Base-by-base conservation (phyloP, 1,140 invertebrate genomes). In the Apis mellifera region DNA sequence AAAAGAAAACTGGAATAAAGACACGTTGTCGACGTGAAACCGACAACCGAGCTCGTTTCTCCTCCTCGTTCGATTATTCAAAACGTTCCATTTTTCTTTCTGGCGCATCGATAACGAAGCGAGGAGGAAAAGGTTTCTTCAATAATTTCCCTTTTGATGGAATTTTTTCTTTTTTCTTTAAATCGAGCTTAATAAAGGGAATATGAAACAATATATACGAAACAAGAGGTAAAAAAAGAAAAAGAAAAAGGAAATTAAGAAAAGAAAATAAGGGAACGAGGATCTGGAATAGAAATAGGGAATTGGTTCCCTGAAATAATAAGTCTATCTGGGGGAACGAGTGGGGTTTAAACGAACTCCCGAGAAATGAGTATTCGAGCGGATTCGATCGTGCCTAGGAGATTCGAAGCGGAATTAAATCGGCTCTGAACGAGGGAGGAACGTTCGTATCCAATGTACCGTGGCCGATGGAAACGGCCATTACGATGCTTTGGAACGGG, bases 1-100 rank as follows among this genome's bases (percentile, higher is more conserved):
- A 7, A 5, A 7, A 42, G 3, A 42, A 42, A 42, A 7, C 75
- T 71, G 32, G 64, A 86, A 75, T 52, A n/a, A 78, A 86, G 64
- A 62, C 69, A 69, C 73, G 62, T 70, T 65, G 84, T 52, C 19
- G 54, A 64, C 70, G 68, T 82, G 78, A 85, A 85, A 85, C 74
- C 26, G n/a, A n/a, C 19, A 85, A 77, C 55, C 68, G 72, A 82
- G 9, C 78, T 32, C n/a, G 15, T 21, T n/a, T 48, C 32, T 48
- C 21, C 17, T n/a, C 15, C 9, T 2, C 23, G 48, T 15, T 64
- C 60, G 60, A 65, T 76, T 19, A 76, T 76, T 76, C 50, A 15
- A 12, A 42, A 26, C 1, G 9, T 26, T 64, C 3, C 17, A 42
- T 66, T 66, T 42, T 21, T 11, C 19, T 19, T n/a, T n/a, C n/a